These are phyloP conservation scores for Siderastrea siderea DNA, from an alignment of 92 coral and sea anemone species.

Conservation along the genomic window DNA sequence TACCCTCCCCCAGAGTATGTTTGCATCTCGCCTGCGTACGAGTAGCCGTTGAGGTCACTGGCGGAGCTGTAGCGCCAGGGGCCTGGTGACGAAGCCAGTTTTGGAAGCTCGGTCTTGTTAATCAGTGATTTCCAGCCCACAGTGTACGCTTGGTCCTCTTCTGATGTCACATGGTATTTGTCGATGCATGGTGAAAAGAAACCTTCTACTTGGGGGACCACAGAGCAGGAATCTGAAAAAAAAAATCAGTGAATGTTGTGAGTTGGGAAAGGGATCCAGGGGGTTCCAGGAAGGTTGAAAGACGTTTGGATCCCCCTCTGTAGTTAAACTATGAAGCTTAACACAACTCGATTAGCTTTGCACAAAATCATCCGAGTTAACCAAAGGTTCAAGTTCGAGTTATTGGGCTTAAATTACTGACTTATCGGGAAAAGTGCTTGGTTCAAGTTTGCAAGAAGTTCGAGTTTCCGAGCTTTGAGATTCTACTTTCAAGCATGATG, in stretches of 20 bases:
- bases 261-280: too few species aligned
- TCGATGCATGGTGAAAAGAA: slow-evolving; percentile 69
- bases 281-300: too few species aligned
- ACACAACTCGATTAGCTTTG: too few species aligned
- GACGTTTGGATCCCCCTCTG: too few species aligned
- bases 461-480: too few species aligned
- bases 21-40: slow-evolving; percentile 72
- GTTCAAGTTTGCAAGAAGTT: too few species aligned
- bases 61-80: slow-evolving; percentile 87
- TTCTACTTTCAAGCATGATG: too few species aligned
- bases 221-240: slow-evolving; percentile 57
- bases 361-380: too few species aligned
- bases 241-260: not conserved
- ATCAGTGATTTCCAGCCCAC: slow-evolving; percentile 64
- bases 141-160: slow-evolving; percentile 71
- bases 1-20: slow-evolving; percentile 98
- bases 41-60: slow-evolving; percentile 73
- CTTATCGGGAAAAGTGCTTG: too few species aligned
- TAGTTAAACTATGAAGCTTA: too few species aligned
- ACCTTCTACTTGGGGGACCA: slow-evolving; percentile 24
- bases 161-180: slow-evolving; percentile 57
- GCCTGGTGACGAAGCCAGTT: slow-evolving; percentile 29
- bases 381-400: too few species aligned
- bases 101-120: slow-evolving; percentile 27
- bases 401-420: too few species aligned